Conservation (phyloP, 1,140 invertebrate genomes). For the Agraylea sexmaculata region DNA sequence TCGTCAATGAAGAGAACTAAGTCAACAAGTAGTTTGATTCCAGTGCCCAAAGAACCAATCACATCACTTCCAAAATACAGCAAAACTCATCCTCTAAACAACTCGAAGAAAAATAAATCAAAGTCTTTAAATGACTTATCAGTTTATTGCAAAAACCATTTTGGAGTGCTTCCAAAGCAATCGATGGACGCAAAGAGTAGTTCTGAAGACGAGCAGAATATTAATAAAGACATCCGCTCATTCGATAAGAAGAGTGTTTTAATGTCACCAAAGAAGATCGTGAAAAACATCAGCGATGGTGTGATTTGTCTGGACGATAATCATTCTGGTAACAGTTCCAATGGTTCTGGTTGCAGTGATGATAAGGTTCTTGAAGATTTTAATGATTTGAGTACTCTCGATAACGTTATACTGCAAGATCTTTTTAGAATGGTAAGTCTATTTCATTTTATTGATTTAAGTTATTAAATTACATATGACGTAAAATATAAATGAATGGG, state of each 20-base stretch:
- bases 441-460: no score
- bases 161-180: conserved; percentile 3
- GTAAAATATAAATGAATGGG: not conserved
- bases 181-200: not conserved
- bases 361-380: conserved; percentile 25
- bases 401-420: conserved; percentile 31
- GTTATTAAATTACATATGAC: not conserved
- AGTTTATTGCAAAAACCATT: conserved; percentile 30
- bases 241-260: no score
- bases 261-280: no score
- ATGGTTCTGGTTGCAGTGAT: conserved; percentile 26
- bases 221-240: not conserved
- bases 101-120: conserved; percentile 30
- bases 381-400: conserved; percentile 32
- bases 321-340: conserved; percentile 23
- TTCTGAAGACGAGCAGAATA: not conserved
- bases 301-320: conserved; percentile 5
- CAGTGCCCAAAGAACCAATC: conserved; percentile 11
- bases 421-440: conserved; percentile 35
- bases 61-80: conserved; percentile 12
- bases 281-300: not conserved
- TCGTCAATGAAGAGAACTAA: conserved; percentile 30
- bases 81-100: conserved; percentile 4
- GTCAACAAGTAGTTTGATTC: conserved; percentile 17
- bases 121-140: conserved; percentile 39